Conservation (phyloP, 2,797 vertebrate species). For the Acomys russatus region DNA sequence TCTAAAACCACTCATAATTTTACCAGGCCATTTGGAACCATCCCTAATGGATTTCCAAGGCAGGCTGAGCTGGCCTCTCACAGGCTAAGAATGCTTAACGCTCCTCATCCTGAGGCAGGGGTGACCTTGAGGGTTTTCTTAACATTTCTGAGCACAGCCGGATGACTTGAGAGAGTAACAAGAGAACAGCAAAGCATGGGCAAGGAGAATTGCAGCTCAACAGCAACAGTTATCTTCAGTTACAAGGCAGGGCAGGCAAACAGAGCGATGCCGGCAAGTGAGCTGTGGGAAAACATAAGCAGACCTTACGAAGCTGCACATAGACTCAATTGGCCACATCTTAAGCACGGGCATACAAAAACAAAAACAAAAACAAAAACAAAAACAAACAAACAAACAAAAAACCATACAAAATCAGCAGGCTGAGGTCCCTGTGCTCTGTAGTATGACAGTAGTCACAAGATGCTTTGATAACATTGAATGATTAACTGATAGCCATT, state of each 20-base stretch:
- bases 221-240: neutral
- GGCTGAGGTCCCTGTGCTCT: neutral
- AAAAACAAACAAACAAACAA: neutral
- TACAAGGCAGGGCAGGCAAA: conserved; percentile 30
- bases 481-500: neutral
- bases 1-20: conserved; percentile 42
- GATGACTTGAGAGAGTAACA: conserved; percentile 25
- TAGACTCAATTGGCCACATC: neutral
- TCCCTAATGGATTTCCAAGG: conserved; percentile 68
- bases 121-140: conserved; percentile 45
- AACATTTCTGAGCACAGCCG: conserved; percentile 53
- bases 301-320: neutral
- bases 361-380: too few species aligned
- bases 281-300: neutral
- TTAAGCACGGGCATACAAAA: too few species aligned
- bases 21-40: conserved; percentile 61
- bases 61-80: conserved; percentile 44
- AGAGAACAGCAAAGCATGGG: neutral
- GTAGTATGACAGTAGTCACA: neutral
- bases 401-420: neutral
- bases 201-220: conserved; percentile 28
- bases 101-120: conserved; percentile 22
- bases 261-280: conserved; percentile 8
- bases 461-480: neutral
- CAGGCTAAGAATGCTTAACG: conserved; percentile 57